Evolutionary conservation across 1,140 invertebrate genomes (phyloP).

Genomic region (Cryptotermes secundus): DNA sequence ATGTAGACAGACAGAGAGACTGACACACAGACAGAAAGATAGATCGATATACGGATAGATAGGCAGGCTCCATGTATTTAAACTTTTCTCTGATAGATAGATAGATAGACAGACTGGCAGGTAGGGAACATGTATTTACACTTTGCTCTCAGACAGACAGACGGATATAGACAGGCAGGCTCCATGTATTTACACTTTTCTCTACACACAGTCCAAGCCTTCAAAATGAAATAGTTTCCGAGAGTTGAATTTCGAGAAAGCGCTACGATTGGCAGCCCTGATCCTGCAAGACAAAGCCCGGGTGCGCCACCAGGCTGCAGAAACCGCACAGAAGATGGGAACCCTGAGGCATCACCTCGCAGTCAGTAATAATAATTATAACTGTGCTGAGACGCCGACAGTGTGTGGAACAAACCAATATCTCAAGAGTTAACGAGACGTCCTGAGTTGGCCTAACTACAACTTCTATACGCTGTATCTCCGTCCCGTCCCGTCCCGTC

Average conservation of each 20-base stretch:
- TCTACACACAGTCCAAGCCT: too few relatives aligned
- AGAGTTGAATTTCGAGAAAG: background rate
- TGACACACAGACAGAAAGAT: too few relatives aligned
- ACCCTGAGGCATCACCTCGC: constrained; percentile 6
- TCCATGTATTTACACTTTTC: too few relatives aligned
- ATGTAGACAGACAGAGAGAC: too few relatives aligned
- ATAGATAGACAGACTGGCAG: too few relatives aligned
- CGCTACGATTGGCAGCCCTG: background rate
- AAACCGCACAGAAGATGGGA: background rate
- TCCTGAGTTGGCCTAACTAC: background rate
- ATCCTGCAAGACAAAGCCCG: background rate
- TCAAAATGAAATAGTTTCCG: background rate
- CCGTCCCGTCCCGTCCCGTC: background rate
- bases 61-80: too few relatives aligned
- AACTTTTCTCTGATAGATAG: too few relatives aligned
- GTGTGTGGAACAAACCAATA: background rate
- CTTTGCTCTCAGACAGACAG: too few relatives aligned
- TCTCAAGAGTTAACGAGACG: constrained; percentile 12
- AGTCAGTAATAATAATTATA: constrained; percentile 18
- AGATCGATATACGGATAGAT: too few relatives aligned
- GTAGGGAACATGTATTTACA: too few relatives aligned
- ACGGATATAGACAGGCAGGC: too few relatives aligned
- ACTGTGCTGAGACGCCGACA: background rate
- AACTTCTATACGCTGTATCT: background rate
- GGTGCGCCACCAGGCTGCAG: background rate